Evolutionary conservation across 2,888 invertebrate genomes (phyloP).

Genomic region (Ephialtes manifestator): DNA sequence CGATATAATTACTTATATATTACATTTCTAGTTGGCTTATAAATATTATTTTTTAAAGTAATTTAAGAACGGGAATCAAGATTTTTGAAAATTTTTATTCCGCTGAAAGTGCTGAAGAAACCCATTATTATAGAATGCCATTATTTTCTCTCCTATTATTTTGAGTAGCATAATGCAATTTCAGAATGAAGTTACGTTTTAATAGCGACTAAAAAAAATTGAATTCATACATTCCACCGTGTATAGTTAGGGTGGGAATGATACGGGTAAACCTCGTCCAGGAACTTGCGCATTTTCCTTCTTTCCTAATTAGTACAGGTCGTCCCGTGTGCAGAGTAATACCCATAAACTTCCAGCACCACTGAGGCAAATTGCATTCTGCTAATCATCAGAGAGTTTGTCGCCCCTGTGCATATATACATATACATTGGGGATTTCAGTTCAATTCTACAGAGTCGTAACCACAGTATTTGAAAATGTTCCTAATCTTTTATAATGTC

Average conservation of each 20-base stretch:
- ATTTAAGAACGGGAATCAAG: no score
- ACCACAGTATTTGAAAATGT: no score
- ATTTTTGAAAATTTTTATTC: no score
- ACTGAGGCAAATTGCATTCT: constrained; percentile 31
- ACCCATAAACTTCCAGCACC: background rate
- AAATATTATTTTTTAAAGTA: no score
- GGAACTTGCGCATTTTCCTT: background rate
- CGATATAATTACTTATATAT: no score
- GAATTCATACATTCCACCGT: background rate
- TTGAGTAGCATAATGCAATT: background rate
- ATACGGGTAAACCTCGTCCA: no score
- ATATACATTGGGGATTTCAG: background rate
- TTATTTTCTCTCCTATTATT: no score
- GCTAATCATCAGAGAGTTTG: constrained; percentile 24
- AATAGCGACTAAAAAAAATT: background rate
- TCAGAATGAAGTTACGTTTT: background rate
- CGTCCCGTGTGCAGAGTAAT: background rate
- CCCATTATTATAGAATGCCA: no score
- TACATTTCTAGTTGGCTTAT: no score
- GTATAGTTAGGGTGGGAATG: background rate
- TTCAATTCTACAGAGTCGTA: no score
- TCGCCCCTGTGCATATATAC: background rate
- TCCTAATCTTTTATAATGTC: no score
- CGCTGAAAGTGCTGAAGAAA: no score
- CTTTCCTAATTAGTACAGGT: constrained; percentile 37